Evolutionary conservation across 2,797 vertebrate species (phyloP), one percentile per base, ranked within the genome.

Genomic region (Bovichtus variegatus): DNA sequence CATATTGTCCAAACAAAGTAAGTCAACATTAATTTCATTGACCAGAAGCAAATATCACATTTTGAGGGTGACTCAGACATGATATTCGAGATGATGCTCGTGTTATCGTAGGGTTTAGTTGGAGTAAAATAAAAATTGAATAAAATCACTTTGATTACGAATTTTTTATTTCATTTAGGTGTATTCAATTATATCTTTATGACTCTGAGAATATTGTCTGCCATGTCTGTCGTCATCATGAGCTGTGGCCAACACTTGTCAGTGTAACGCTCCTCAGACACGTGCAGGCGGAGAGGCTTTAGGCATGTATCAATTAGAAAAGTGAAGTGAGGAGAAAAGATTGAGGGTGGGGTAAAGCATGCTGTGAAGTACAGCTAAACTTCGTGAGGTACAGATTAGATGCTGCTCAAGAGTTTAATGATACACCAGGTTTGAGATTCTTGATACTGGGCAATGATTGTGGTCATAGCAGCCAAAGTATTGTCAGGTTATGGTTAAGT

Each of bases 1-100:
- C 8, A 68, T 21, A 46, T 64, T 65, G 53, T 40, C 58, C 54
- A 81, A 55, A 58, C 15, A 19, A 23, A 51, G 6, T 16, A 31
- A 47, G 29, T 47, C 60, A 57, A n/a, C 10, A 58, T 43, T 29
- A 19, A 25, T 50, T 68, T 43, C 2, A 21, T 19, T 29, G 4
- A 51, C 16, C 25, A 53, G 16, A 46, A 55, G 19, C 2, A 34
- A 6, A 34, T 8, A 0, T 34, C 31, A 6, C 34, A n/a, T 7
- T 34, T 34, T 34, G 0, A 69, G 2, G 15, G 6, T 59, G 11
- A 67, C 18, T 63, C 7, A 50, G 29, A 55, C 21, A 25, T 5
- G 15, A 16, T 25, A 29, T 49, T 12, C 54, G 11, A 66, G 25
- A 71, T 13, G 12, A 27, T 27, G 3, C 25, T 16, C 3, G 11